These are phyloP conservation scores for Sapajus apella DNA, from an alignment of 2,113 vertebrate genomes.

Conservation along the genomic window DNA sequence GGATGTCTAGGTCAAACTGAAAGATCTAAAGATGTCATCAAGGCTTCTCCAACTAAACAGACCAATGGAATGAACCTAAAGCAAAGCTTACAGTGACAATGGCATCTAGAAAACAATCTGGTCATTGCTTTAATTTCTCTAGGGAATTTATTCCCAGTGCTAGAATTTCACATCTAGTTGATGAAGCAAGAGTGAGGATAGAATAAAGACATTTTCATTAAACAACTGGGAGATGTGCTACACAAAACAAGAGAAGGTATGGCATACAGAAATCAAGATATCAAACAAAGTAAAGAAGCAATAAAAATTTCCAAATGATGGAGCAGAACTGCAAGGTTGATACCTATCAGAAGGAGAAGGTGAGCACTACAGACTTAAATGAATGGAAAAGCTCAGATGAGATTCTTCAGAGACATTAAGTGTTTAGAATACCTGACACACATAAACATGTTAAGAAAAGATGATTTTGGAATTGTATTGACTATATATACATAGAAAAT, in stretches of 20 bases:
- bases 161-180: background rate
- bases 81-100: background rate
- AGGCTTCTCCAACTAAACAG: background rate
- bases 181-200: background rate
- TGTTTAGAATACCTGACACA: background rate
- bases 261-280: background rate
- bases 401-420: conserved; percentile 1
- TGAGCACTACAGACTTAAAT: background rate
- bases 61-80: background rate
- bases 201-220: conserved; percentile 12
- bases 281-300: background rate
- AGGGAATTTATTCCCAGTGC: conserved; percentile 17
- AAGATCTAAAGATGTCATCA: background rate
- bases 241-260: background rate
- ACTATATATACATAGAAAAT: background rate
- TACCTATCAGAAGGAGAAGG: background rate
- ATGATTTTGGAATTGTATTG: background rate
- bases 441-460: background rate
- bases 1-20: background rate
- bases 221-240: background rate
- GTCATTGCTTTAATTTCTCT: background rate
- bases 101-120: background rate
- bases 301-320: background rate
- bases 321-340: background rate
- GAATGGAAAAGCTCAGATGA: background rate